Conservation (phyloP, 2,113 vertebrate species). For the Periophthalmodon schlosseri region DNA sequence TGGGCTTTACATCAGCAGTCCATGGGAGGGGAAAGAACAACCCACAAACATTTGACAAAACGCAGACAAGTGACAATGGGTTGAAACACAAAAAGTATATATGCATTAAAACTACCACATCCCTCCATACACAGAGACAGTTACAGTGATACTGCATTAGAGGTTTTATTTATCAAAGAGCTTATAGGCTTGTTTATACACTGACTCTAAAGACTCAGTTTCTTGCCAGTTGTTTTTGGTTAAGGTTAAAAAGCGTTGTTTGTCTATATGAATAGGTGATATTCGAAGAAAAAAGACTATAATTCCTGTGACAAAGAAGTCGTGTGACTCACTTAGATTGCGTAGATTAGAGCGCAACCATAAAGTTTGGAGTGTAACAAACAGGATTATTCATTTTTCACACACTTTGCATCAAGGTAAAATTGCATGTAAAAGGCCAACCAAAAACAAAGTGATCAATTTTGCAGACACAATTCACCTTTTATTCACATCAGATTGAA, state of each 20-base stretch:
- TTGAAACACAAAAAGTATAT: too few species aligned
- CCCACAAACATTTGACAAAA: too few species aligned
- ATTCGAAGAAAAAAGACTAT: neutral
- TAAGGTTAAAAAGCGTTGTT: neutral
- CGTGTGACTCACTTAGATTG: slow-evolving; percentile 18
- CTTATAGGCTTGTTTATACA: too few species aligned
- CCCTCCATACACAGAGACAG: too few species aligned
- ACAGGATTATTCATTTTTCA: neutral
- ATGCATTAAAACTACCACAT: too few species aligned
- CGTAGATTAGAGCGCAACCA: neutral
- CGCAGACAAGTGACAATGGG: too few species aligned
- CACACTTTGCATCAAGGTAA: neutral
- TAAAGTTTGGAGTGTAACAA: neutral
- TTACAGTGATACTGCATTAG: too few species aligned
- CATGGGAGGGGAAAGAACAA: too few species aligned
- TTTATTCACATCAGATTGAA: neutral
- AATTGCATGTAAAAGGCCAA: neutral
- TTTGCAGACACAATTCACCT: slow-evolving; percentile 6
- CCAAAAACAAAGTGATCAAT: neutral
- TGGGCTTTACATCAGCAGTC: too few species aligned
- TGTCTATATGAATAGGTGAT: neutral
- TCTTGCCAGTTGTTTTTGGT: too few species aligned
- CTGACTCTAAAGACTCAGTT: too few species aligned
- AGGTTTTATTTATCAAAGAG: too few species aligned
- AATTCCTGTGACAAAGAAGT: neutral